Conservation (phyloP, 2,888 invertebrate genomes). For the Strigamia crassipes region DNA sequence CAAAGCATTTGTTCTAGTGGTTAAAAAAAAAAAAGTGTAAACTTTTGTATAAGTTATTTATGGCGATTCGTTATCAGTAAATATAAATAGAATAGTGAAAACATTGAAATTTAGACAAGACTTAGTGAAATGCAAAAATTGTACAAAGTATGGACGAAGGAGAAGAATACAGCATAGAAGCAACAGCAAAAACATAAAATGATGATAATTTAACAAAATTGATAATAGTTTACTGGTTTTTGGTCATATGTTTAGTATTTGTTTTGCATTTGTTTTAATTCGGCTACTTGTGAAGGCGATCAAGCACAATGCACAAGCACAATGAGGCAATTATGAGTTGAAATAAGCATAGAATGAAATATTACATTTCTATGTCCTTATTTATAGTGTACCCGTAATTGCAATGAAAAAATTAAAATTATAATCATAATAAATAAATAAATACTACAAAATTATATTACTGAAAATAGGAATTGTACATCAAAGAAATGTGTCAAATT, state of each 20-base stretch:
- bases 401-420: neutral
- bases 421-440: neutral
- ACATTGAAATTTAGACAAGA: neutral
- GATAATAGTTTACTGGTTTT: neutral
- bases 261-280: neutral
- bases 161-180: neutral
- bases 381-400: slow-evolving; percentile 14
- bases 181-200: neutral
- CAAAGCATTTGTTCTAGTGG: neutral
- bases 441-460: neutral
- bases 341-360: neutral
- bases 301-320: neutral
- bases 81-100: neutral
- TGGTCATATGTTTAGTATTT: neutral
- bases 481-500: neutral
- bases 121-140: neutral
- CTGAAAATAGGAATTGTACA: neutral
- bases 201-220: neutral
- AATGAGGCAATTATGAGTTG: neutral
- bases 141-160: neutral
- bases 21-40: neutral
- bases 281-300: neutral
- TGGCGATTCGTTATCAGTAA: neutral
- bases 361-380: neutral
- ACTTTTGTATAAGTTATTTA: neutral